Base-by-base conservation (phyloP, 2,888 invertebrate genomes). In the Nemurella pictetii region DNA sequence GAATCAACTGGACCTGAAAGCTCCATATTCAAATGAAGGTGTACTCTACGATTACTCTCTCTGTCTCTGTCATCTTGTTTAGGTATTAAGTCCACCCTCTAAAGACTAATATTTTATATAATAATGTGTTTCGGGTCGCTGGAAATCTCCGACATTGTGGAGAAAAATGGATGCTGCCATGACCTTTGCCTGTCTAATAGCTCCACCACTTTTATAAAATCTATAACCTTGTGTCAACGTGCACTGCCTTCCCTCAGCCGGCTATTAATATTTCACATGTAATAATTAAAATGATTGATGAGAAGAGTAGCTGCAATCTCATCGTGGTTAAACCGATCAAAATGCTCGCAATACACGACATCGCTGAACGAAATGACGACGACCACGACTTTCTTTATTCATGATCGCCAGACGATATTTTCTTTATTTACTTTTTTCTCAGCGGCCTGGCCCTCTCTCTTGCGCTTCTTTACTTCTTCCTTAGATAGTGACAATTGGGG, bases 381-480 rank as follows among this genome's bases (percentile, higher is more conserved):
- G 55, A 20, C 55, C 15, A 55, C 55, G 55, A 12, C 55, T 55
- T 55, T 20, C 5, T 12, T 55, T 55, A 55, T 55, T 55, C 55
- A 55, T 55, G 55, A 55, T 55, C 55, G 55, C 55, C 20, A 12
- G 55, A 29, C 32, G 80, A 81, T 81, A 81, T 81, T 32, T 20
- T 35, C 32, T 35, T 26, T 30, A 26, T 81, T 36, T 81, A 81
- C 32, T 81, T 81, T 78, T 78, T 78, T 78, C 78, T 78, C 20
- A 55, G 55, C 55, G 15, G 55, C 55, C 3, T 55, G n/a, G n/a
- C 55, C 27, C n/a, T 28, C 28, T 75, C 80, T 32, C 32, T 81
- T 35, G 29, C 35, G 35, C 36, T 72, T 82, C 82, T 82, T 82
- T 82, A 82, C 55, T 27, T 55, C 72, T 82, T 82, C 82, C 82